Base-by-base conservation (phyloP, 2,113 vertebrate species). In the Eonycteris spelaea region DNA sequence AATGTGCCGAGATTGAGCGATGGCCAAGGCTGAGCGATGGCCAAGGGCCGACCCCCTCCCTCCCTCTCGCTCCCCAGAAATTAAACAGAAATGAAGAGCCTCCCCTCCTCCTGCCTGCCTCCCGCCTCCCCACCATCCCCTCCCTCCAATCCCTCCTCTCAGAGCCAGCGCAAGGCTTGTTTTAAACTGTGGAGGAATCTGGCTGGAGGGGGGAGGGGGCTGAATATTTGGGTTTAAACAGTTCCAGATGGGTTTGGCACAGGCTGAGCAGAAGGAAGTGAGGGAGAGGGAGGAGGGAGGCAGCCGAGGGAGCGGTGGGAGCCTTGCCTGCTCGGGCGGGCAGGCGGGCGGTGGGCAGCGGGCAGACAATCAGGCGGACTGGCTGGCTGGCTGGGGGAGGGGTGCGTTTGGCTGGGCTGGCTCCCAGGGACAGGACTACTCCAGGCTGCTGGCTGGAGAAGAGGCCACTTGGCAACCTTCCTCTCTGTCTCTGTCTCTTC, bases 101-200 rank as follows among this genome's bases (percentile, higher is more conserved):
- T 96, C 94, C 97, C 95, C 97, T 97, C 95, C 97, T 97, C 92
- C 11, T 33, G 28, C 84, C 86, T 16, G 9, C 68, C 35, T 15
- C 75, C 71, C 45, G 90, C 96, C 96, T 88, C 97, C 86, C 97
- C 33, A 38, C 18, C 19, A 6, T 10, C 89, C 67, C 53, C 90
- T 55, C 79, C 45, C 98, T 94, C 95, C 86, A 57, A 65, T 51
- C 40, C 67, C 70, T 63, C 33, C 67, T 53, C 96, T 53, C 97
- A 0, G 95, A 98, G 97, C 98, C 95, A 96, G 98, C 97, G 97
- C 97, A 89, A 94, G 98, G 98, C 98, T 98, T 98, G 98, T 98
- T 99, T 99, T 98, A 98, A 98, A 99, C 98, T 98, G 98, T 95
- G 97, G 98, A 98, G 98, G 98, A 98, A 99, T 98, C 98, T 98